A percentile compares a stretch with the other conserved stretches of the same genome.
These are phyloP conservation scores for Silvanus unidentatus DNA, from an alignment of 2,888 invertebrate genomes.

Conservation along the genomic window DNA sequence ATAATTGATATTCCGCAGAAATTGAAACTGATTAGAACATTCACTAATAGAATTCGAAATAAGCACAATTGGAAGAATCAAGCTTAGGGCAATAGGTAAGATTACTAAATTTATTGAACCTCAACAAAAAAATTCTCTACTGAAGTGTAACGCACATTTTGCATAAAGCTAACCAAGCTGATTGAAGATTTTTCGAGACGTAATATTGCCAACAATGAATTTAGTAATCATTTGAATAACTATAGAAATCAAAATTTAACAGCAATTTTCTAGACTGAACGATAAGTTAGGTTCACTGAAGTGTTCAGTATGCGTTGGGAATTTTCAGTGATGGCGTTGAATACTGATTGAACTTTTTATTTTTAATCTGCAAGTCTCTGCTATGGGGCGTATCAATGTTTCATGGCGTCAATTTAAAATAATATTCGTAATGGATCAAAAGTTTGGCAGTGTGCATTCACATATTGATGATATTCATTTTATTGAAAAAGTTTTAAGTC, in stretches of 20 bases:
- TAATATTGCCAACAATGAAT: slow-evolving; percentile 14
- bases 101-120: no score
- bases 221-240: slow-evolving; percentile 19
- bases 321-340: slow-evolving; percentile 12
- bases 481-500: not conserved
- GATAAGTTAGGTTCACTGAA: slow-evolving; percentile 21
- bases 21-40: no score
- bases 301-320: slow-evolving; percentile 24
- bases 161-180: slow-evolving; percentile 1
- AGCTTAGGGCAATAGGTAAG: no score
- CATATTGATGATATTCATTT: slow-evolving; percentile 1
- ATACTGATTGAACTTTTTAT: slow-evolving; percentile 12
- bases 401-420: slow-evolving; percentile 20
- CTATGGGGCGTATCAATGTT: slow-evolving; percentile 14
- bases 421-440: slow-evolving; percentile 9
- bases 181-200: slow-evolving; percentile 15
- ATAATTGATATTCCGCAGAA: no score
- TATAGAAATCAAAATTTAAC: slow-evolving; percentile 21
- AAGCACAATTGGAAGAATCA: no score
- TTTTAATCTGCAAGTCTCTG: slow-evolving; percentile 22
- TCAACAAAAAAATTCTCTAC: no score
- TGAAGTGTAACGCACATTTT: no score
- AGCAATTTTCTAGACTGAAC: slow-evolving; percentile 20
- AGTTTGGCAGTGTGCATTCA: not conserved
- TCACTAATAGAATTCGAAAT: no score